Conservation (phyloP, 2,888 invertebrate species). For the Marronus borbonicus region DNA sequence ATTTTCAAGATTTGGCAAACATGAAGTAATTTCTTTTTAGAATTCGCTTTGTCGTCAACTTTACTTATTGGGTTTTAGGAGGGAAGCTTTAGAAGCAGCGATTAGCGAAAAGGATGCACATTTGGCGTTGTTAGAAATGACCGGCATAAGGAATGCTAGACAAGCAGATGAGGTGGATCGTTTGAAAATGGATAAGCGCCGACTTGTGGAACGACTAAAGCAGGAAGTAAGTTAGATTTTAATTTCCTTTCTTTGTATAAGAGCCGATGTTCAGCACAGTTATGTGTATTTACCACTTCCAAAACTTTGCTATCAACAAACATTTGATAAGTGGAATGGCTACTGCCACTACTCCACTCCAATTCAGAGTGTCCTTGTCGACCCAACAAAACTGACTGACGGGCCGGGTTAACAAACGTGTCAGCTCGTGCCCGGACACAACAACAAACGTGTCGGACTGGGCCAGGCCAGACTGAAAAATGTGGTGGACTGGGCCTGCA, state of each 20-base stretch:
- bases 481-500: too few relatives aligned
- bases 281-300: too few relatives aligned
- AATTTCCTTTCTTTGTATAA: background rate
- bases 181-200: constrained; percentile 80
- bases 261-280: too few relatives aligned
- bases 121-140: constrained; percentile 86
- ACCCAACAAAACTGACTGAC: too few relatives aligned
- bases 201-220: constrained; percentile 81
- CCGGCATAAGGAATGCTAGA: constrained; percentile 77
- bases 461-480: too few relatives aligned
- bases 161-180: constrained; percentile 79
- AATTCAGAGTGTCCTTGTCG: too few relatives aligned
- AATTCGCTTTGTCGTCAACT: background rate
- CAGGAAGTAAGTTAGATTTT: constrained; percentile 74
- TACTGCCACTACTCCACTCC: too few relatives aligned
- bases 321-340: too few relatives aligned
- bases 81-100: constrained; percentile 87
- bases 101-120: constrained; percentile 92
- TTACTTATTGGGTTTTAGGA: constrained; percentile 72
- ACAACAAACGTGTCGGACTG: too few relatives aligned
- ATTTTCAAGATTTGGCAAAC: constrained; percentile 83
- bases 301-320: too few relatives aligned
- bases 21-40: constrained; percentile 79
- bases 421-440: too few relatives aligned
- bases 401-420: too few relatives aligned